These are phyloP conservation scores for Cataglyphis altisquamis DNA, from an alignment of 2,888 invertebrate genomes.

Conservation along the genomic window DNA sequence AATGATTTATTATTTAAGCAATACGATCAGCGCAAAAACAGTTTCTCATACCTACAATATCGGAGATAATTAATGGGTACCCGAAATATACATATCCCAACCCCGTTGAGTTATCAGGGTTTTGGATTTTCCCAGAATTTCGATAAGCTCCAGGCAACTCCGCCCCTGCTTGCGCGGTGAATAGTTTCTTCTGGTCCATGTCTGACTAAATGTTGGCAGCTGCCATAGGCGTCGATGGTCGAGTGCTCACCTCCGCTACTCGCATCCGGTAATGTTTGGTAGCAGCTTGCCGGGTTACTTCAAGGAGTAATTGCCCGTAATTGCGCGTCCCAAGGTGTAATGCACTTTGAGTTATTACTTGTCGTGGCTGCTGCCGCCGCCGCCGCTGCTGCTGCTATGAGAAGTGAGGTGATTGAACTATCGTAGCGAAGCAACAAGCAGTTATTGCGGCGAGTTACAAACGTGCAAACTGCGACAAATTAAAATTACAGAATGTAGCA, in stretches of 20 bases:
- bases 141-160: constrained; percentile 35
- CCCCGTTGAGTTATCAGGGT: background rate
- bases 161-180: constrained; percentile 68
- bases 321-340: constrained; percentile 46
- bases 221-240: constrained; percentile 61
- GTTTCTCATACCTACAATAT: background rate
- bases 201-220: constrained; percentile 77
- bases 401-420: constrained; percentile 44
- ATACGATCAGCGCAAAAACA: background rate
- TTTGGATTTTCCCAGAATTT: background rate
- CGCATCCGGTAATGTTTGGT: constrained; percentile 48
- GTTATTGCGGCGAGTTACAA: constrained; percentile 8
- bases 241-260: constrained; percentile 30
- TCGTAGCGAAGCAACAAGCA: constrained; percentile 13
- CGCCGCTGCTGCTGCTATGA: background rate
- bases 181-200: constrained; percentile 77
- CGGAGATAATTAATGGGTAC: background rate
- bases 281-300: constrained; percentile 50
- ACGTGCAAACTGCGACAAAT: constrained; percentile 31
- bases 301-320: constrained; percentile 50
- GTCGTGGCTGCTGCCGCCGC: constrained; percentile 15
- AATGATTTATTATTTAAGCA: background rate
- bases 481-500: constrained; percentile 15
- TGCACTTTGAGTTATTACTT: constrained; percentile 56
- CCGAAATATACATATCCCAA: background rate